Evolutionary conservation across 2,888 invertebrate genomes (phyloP).

Genomic region (Oscheius sp.): DNA sequence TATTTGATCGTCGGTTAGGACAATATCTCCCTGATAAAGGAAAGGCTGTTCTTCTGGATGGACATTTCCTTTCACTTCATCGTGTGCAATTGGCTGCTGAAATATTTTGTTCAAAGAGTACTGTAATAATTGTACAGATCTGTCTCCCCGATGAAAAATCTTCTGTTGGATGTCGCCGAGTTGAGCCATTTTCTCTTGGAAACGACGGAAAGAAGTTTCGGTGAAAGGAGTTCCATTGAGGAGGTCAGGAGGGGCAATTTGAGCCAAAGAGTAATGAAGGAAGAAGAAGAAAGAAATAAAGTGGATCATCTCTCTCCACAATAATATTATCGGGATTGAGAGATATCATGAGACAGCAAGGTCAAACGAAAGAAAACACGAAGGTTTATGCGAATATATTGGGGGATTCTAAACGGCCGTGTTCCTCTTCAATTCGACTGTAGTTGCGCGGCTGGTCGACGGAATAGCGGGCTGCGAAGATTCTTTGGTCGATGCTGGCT

Average conservation of each 20-base stretch:
- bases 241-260: no score
- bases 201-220: not conserved
- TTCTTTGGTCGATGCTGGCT: no score
- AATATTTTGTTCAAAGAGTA: not conserved
- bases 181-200: not conserved
- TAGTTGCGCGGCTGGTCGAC: not conserved
- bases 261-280: no score
- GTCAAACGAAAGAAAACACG: not conserved
- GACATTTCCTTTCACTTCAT: not conserved
- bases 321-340: no score
- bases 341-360: no score
- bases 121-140: not conserved
- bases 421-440: not conserved
- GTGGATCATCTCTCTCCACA: no score
- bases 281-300: not conserved
- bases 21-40: not conserved
- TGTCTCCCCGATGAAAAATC: not conserved
- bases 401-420: not conserved
- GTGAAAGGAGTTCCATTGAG: not conserved
- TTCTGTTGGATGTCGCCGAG: not conserved
- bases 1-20: not conserved
- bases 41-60: not conserved
- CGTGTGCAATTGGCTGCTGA: not conserved
- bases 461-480: not conserved
- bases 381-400: not conserved